phyloP scores from a whole-genome alignment of 1,140 invertebrate species.

The Psilanteris sp. region DNA sequence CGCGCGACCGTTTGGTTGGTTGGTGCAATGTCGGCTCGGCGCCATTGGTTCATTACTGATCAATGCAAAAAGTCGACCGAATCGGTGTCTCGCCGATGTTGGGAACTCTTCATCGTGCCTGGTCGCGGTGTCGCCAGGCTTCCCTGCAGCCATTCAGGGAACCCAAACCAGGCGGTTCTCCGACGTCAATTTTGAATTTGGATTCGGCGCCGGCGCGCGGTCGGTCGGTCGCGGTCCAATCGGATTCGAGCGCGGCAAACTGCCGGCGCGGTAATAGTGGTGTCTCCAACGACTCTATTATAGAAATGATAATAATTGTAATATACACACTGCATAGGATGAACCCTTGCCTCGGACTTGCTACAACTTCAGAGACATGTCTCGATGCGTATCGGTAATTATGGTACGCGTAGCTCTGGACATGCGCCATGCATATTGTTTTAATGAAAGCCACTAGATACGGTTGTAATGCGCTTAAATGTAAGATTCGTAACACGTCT shows the following conservation, averaged over 20 bases:
- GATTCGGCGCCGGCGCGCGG: not conserved
- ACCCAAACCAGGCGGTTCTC: conserved; percentile 74
- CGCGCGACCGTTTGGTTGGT: too few relatives aligned
- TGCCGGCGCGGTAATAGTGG: too few relatives aligned
- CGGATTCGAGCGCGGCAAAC: too few relatives aligned
- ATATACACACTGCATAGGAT: conserved; percentile 18
- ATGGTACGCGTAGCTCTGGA: conserved; percentile 71
- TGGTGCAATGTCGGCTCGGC: too few relatives aligned
- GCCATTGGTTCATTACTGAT: too few relatives aligned
- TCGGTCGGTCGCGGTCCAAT: not conserved
- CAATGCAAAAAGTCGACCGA: not conserved
- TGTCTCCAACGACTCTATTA: too few relatives aligned
- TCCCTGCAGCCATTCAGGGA: conserved; percentile 80
- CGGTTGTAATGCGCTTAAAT: conserved; percentile 23
- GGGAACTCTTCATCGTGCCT: conserved; percentile 72
- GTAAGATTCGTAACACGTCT: too few relatives aligned
- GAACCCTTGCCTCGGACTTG: conserved; percentile 44
- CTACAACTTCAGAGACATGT: conserved; percentile 18
- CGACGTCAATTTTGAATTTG: conserved; percentile 44
- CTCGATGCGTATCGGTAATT: too few relatives aligned
- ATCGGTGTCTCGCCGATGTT: not conserved
- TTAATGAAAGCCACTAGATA: conserved; percentile 41
- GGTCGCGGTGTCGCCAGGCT: conserved; percentile 68
- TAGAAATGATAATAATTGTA: too few relatives aligned
- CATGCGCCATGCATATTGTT: conserved; percentile 68